A percentile compares a stretch with the other conserved stretches of the same genome.
Conservation (phyloP, 1,140 invertebrate species). For the Pseudachorutes palmiensis region DNA sequence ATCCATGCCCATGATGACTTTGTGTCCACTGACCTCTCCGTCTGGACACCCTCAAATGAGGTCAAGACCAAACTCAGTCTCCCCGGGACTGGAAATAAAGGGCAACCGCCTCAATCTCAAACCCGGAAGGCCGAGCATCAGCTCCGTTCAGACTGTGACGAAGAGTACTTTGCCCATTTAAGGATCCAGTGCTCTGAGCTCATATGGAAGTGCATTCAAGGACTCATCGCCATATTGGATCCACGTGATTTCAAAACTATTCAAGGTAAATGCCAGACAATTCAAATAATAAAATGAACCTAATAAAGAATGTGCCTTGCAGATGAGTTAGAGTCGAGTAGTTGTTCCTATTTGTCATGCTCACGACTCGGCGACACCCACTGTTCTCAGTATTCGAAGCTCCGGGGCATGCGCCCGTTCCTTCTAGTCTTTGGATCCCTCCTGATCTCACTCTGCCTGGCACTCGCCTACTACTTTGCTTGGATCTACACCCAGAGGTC, state of each 20-base stretch:
- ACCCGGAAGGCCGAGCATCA: no score
- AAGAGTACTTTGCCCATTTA: conserved; percentile 32
- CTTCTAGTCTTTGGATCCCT: conserved; percentile 37
- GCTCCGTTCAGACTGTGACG: conserved; percentile 26
- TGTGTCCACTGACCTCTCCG: conserved; percentile 34
- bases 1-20: conserved; percentile 33
- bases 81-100: background rate
- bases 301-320: background rate
- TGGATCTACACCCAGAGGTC: conserved; percentile 37
- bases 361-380: conserved; percentile 32
- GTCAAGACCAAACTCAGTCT: no score
- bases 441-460: conserved; percentile 35
- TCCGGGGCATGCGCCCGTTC: conserved; percentile 32
- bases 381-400: conserved; percentile 22
- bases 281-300: conserved; percentile 6
- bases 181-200: conserved; percentile 30
- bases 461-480: conserved; percentile 37
- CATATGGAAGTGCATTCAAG: conserved; percentile 36
- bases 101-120: no score
- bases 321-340: conserved; percentile 36
- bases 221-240: conserved; percentile 36
- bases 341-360: conserved; percentile 37
- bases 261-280: conserved; percentile 26
- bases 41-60: conserved; percentile 34
- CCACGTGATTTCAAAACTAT: conserved; percentile 36